Base-by-base conservation (phyloP, 2,888 invertebrate species). In the Peribatodes rhomboidaria region DNA sequence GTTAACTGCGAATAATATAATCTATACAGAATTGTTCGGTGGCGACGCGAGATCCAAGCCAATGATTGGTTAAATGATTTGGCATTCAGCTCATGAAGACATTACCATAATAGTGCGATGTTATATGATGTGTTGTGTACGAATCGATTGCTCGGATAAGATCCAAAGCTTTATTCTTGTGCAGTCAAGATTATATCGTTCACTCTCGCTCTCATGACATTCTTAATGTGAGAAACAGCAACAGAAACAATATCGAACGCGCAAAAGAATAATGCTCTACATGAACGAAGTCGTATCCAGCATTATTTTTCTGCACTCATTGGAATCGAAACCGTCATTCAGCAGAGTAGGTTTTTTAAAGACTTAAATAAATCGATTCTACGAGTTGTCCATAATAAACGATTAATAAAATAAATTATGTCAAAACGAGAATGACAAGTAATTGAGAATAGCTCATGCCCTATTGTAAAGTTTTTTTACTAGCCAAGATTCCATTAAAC, bases 91-190 rank as follows among this genome's bases (percentile, higher is more conserved):
- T 76, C 82, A 75, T 76, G 75, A 66, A 69, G 66, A 62, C 76
- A 83, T 85, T 84, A 82, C 75, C 85, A 83, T 88, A 84, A 79
- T 80, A 75, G 78, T 72, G 73, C 78, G 77, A 82, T n/a, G n/a
- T n/a, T n/a, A n/a, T n/a, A n/a, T n/a, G n/a, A n/a, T n/a, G n/a
- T 81, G 83, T 81, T 83, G 79, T 80, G 73, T 73, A 78, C 69
- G 74, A 80, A 84, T 80, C 80, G 77, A 84, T 86, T 84, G 83
- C 84, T 82, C 71, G 27, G 44, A 14, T 31, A 31, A 16, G 20
- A 0, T 18, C 20, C 22, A 6, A 8, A 9, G 22, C 22, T n/a
- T 41, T 47, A 35, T 35, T 35, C 13, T 35, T 35, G 2, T 18
- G 0, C 31, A 4, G 14, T 20, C 35, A 8, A 35, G 13, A 35